Evolutionary conservation across 2,888 invertebrate species (phyloP), one percentile per base, ranked within the genome.

Genomic region (Tenthredo notha): DNA sequence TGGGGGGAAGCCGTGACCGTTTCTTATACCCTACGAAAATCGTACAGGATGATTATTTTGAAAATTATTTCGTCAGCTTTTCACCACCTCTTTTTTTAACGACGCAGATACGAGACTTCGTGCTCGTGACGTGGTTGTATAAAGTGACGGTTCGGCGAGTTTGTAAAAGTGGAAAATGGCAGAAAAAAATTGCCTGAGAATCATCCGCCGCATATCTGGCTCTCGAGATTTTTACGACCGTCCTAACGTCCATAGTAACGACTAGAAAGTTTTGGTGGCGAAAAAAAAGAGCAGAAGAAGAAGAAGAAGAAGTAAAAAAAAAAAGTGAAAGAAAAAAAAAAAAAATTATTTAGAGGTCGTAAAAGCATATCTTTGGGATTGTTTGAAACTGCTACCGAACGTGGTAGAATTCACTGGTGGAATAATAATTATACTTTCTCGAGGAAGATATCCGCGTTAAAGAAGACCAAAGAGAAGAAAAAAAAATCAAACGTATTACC

Each of bases 31-130:
- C 61, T 58, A 40, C 37, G 15, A 77, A 54, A 12, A 50, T 58
- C 80, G 80, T 40, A 5, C 10, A n/a, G 47, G 33, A 50, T 67
- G 70, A 83, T 83, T 67, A 83, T 83, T 83, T 83, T 83, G 47
- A 70, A 83, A 83, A 83, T 67, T 47, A 65, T 83, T 67, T 83
- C 67, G 47, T 67, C 65, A 83, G 67, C 83, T 61, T 83, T 83
- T 83, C 83, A 70, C 83, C 83, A 83, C 83, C 83, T 83, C 83
- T 67, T 65, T 80, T 80, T 83, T 83, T 83, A 83, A 83, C 83
- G 67, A 67, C 83, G 43, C 88, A 87, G 87, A 88, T 89, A 90
- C 87, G 88, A 54, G 54, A 84, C 86, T 87, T 88, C 89, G 88
- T 87, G 84, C 65, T 37, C 84, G 84, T 61, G 84, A 54, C 61